Conservation (phyloP, 2,797 vertebrate species). For the Urophycis tenuis region DNA sequence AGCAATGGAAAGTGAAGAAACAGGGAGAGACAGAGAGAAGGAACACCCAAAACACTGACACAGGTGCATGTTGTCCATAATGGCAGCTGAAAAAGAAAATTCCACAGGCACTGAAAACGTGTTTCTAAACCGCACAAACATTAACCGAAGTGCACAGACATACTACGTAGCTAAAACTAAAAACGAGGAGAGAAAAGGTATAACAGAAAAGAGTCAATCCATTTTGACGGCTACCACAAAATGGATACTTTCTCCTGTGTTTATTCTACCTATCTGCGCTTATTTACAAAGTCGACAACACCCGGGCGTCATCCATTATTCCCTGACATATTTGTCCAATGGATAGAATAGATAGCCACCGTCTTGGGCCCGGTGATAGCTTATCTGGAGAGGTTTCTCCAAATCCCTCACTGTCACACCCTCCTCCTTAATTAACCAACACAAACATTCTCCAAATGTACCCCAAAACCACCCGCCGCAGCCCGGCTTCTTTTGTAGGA, state of each 20-base stretch:
- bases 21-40: constrained; percentile 8
- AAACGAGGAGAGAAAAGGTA: not conserved
- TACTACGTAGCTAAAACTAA: constrained; percentile 7
- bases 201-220: constrained; percentile 20
- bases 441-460: constrained; percentile 49
- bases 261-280: constrained; percentile 47
- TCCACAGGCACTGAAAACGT: constrained; percentile 19
- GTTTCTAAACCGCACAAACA: constrained; percentile 16
- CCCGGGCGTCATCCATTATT: constrained; percentile 52
- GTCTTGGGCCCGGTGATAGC: constrained; percentile 48
- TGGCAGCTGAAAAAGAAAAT: constrained; percentile 32
- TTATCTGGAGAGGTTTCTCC: constrained; percentile 55
- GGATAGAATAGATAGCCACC: constrained; percentile 60
- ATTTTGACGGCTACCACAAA: constrained; percentile 25
- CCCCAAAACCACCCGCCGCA: constrained; percentile 20
- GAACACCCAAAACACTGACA: constrained; percentile 7
- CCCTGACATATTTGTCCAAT: constrained; percentile 62
- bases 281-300: constrained; percentile 52
- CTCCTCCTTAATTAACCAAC: constrained; percentile 49
- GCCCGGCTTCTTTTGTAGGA: constrained; percentile 32
- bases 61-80: constrained; percentile 31
- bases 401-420: constrained; percentile 62
- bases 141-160: constrained; percentile 15
- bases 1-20: not conserved
- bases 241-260: constrained; percentile 52